These are phyloP conservation scores for Drosophila rubida DNA, from an alignment of 2,888 invertebrate species.

Conservation along the genomic window DNA sequence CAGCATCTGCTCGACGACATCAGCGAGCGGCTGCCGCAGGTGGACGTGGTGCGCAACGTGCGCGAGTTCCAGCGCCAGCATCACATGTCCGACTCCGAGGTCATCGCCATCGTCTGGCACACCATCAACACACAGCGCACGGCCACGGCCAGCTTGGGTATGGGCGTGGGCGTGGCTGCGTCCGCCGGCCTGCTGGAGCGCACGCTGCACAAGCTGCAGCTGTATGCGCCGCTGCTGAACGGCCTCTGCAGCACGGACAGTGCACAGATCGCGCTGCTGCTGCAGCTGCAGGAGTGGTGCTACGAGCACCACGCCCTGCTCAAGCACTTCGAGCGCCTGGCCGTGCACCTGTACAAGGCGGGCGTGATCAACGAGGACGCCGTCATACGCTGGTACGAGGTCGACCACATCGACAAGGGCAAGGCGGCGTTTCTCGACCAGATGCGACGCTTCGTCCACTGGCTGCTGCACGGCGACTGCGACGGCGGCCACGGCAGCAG, in stretches of 20 bases:
- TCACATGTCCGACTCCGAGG: conserved; percentile 41
- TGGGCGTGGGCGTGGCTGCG: too few relatives aligned
- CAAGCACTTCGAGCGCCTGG: conserved; percentile 36
- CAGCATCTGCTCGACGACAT: conserved; percentile 35
- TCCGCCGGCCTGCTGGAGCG: conserved; percentile 26
- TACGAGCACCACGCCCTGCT: conserved; percentile 29
- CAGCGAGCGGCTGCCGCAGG: conserved; percentile 23
- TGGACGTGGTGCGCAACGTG: conserved; percentile 33
- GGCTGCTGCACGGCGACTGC: conserved; percentile 18
- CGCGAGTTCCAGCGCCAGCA: conserved; percentile 38
- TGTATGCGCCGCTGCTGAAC: conserved; percentile 28
- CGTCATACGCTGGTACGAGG: conserved; percentile 44
- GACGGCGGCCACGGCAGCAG: conserved; percentile 1
- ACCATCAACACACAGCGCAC: conserved; percentile 17
- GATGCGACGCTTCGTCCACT: conserved; percentile 37
- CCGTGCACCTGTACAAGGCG: conserved; percentile 21
- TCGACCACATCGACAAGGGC: conserved; percentile 43
- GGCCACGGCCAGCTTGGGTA: not conserved
- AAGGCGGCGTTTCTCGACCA: conserved; percentile 42
- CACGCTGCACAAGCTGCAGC: conserved; percentile 17
- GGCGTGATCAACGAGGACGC: conserved; percentile 38
- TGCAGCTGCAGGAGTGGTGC: conserved; percentile 42
- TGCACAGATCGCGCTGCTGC: conserved; percentile 33
- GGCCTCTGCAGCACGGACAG: conserved; percentile 26
- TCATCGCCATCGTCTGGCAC: conserved; percentile 44